These are phyloP conservation scores for Cephus cinctus DNA, from an alignment of 1,140 invertebrate species.

Conservation along the genomic window DNA sequence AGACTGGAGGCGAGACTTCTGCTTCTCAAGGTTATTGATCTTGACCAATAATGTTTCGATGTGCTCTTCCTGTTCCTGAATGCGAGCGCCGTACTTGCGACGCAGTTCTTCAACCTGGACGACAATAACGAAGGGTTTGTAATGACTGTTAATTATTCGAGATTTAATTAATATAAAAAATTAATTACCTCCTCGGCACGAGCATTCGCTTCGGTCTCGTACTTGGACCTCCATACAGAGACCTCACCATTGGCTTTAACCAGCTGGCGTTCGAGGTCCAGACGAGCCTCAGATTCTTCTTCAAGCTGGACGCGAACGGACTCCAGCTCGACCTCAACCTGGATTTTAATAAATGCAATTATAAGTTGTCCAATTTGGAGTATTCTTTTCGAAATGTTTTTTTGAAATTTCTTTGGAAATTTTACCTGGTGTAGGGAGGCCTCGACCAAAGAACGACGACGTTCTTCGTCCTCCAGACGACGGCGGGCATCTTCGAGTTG, in stretches of 20 bases:
- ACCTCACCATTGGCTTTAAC: conserved; percentile 89
- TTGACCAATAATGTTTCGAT: conserved; percentile 90
- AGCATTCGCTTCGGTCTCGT: conserved; percentile 85
- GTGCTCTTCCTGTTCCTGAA: conserved; percentile 94
- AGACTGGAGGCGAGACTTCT: conserved; percentile 92
- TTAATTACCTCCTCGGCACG: conserved; percentile 81
- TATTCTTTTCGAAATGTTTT: not conserved
- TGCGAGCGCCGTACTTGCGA: conserved; percentile 86
- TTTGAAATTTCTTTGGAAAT: not conserved
- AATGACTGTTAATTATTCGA: conserved; percentile 1
- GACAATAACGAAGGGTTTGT: conserved; percentile 2
- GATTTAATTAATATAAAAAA: not conserved
- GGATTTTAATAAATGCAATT: not conserved
- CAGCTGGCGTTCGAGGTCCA: conserved; percentile 92
- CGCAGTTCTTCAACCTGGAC: conserved; percentile 75
- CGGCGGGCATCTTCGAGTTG: conserved; percentile 93
- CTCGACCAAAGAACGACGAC: conserved; percentile 85
- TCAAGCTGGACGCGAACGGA: conserved; percentile 90
- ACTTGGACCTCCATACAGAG: conserved; percentile 87
- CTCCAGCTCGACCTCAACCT: conserved; percentile 90
- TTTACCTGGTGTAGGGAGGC: conserved; percentile 79
- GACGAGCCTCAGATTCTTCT: conserved; percentile 91
- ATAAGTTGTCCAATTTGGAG: not conserved
- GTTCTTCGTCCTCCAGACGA: conserved; percentile 92
- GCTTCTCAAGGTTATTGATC: conserved; percentile 90